Conservation (phyloP, 2,113 vertebrate species). For the Hucho hucho region DNA sequence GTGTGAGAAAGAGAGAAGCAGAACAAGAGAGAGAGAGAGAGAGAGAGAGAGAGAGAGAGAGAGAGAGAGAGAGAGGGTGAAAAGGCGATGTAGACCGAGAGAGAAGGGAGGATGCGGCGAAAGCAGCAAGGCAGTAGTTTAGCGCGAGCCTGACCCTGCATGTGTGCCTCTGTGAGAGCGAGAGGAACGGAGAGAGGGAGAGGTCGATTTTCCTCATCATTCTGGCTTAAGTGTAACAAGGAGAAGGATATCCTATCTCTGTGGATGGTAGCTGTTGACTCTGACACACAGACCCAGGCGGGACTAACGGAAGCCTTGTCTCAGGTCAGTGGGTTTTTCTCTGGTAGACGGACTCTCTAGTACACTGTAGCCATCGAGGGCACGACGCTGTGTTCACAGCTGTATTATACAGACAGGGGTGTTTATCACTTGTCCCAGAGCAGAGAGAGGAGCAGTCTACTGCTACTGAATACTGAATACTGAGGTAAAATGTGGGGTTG, state of each 20-base stretch:
- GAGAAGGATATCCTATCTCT: constrained; percentile 21
- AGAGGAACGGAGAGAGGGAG: constrained; percentile 30
- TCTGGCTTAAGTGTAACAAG: constrained; percentile 10
- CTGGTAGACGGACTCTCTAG: not conserved
- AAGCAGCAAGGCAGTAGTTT: constrained; percentile 59
- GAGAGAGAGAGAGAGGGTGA: constrained; percentile 35
- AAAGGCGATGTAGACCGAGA: constrained; percentile 23
- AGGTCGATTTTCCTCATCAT: constrained; percentile 26
- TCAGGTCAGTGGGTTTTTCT: constrained; percentile 57
- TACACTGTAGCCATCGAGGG: constrained; percentile 5
- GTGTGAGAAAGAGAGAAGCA: constrained; percentile 7
- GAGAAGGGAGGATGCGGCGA: constrained; percentile 52
- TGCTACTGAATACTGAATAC: not conserved
- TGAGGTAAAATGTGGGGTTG: constrained; percentile 24
- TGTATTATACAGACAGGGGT: constrained; percentile 15
- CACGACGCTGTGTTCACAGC: constrained; percentile 34
- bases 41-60: constrained; percentile 24
- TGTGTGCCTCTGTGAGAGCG: constrained; percentile 24
- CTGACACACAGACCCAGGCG: not conserved
- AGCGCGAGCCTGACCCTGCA: constrained; percentile 58
- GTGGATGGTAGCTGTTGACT: constrained; percentile 5
- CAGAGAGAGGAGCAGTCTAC: not conserved
- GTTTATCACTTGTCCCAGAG: constrained; percentile 20
- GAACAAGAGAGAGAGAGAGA: constrained; percentile 5
- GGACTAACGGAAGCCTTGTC: constrained; percentile 1